Evolutionary conservation across 2,113 vertebrate species (phyloP).

Genomic region (Malurus alboscapulatus): DNA sequence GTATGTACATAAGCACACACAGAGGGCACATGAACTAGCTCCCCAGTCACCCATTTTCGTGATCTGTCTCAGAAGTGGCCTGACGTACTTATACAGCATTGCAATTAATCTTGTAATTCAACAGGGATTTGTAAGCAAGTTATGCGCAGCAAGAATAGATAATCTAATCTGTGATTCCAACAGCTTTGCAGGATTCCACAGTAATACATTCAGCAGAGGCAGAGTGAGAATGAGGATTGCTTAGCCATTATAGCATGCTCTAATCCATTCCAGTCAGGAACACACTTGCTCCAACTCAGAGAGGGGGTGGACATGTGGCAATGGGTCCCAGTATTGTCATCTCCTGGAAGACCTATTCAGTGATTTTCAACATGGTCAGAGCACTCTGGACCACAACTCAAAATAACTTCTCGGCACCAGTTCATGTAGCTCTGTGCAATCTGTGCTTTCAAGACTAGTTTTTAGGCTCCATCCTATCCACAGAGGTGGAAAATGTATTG

Average conservation of each 20-base stretch:
- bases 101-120: neutral
- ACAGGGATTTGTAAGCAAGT: neutral
- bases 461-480: neutral
- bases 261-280: neutral
- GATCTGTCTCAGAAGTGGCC: neutral
- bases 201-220: neutral
- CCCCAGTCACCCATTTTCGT: neutral
- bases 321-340: neutral
- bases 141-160: neutral
- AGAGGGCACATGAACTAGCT: neutral
- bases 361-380: neutral
- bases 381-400: neutral
- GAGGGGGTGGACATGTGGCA: neutral
- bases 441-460: neutral
- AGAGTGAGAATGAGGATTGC: neutral
- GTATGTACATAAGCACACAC: neutral
- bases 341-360: neutral
- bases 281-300: neutral
- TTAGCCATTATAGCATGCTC: accelerated
- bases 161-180: neutral
- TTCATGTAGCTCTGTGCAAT: neutral
- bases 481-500: neutral
- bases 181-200: neutral
- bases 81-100: neutral
- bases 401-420: neutral